A percentile compares a stretch with the other conserved stretches of the same genome.
phyloP scores from a whole-genome alignment of 2,888 invertebrate genomes.

The Agriotes lineatus region DNA sequence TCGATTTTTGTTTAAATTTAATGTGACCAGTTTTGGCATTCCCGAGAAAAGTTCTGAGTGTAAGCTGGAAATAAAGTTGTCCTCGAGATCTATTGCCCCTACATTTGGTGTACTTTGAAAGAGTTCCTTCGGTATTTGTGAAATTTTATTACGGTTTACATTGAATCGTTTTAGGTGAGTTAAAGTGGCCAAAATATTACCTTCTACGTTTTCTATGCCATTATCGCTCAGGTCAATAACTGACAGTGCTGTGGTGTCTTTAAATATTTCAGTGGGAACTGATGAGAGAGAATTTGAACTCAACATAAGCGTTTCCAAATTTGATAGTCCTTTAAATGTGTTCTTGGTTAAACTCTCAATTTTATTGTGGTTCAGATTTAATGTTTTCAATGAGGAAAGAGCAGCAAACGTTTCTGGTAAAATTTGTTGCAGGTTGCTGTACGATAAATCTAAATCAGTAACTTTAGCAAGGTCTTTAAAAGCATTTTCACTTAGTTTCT shows the following conservation, averaged over 20 bases:
- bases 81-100: background rate
- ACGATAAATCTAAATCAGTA: background rate
- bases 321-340: slow-evolving; percentile 19
- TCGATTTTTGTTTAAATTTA: background rate
- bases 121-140: background rate
- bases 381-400: background rate
- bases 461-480: slow-evolving; percentile 6
- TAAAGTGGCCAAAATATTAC: background rate
- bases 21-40: background rate
- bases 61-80: slow-evolving; percentile 4
- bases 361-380: slow-evolving; percentile 17
- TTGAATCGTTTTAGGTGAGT: background rate
- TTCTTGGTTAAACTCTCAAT: background rate
- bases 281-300: slow-evolving; percentile 5
- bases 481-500: background rate
- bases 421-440: background rate
- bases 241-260: background rate
- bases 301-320: slow-evolving; percentile 7
- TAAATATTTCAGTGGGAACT: slow-evolving; percentile 7
- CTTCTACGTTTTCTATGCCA: background rate
- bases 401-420: background rate
- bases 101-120: background rate
- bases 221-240: slow-evolving; percentile 19
- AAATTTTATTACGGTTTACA: slow-evolving; percentile 18
- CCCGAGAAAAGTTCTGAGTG: background rate